phyloP scores from a whole-genome alignment of 2,797 vertebrate genomes.

The Galagoides demidoff region DNA sequence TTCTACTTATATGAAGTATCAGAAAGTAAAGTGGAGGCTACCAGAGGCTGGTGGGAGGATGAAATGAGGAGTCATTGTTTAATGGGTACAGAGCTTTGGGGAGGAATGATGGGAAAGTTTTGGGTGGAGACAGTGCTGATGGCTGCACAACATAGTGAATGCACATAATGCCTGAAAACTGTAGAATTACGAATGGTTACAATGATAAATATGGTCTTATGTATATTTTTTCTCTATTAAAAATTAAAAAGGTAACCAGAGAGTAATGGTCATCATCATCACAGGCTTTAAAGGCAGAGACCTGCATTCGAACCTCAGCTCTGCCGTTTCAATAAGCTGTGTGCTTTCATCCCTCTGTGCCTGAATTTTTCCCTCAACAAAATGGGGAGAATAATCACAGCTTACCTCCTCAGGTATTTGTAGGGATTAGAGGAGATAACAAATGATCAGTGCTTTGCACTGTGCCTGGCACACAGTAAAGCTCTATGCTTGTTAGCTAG shows the following conservation, averaged over 20 bases:
- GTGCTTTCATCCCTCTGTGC: neutral
- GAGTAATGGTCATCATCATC: neutral
- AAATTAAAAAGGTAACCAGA: neutral
- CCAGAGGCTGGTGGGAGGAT: neutral
- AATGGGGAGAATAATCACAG: neutral
- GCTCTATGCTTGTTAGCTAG: neutral
- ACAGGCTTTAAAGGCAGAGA: neutral
- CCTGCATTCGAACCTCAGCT: neutral
- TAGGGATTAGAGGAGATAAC: neutral
- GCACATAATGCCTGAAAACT: neutral
- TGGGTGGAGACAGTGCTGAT: neutral
- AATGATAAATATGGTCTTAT: neutral
- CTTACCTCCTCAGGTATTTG: neutral
- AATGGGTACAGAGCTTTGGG: neutral
- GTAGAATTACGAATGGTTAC: neutral
- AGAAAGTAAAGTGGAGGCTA: neutral
- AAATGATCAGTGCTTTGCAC: neutral
- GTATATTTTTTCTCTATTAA: neutral
- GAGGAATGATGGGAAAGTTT: neutral
- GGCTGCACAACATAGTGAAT: neutral
- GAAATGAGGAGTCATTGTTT: neutral
- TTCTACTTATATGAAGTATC: neutral
- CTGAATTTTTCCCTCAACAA: neutral
- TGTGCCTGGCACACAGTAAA: neutral
- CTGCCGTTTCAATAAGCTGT: neutral